These are phyloP conservation scores for Camponotus fellah DNA, from an alignment of 2,888 invertebrate genomes.

Conservation along the genomic window DNA sequence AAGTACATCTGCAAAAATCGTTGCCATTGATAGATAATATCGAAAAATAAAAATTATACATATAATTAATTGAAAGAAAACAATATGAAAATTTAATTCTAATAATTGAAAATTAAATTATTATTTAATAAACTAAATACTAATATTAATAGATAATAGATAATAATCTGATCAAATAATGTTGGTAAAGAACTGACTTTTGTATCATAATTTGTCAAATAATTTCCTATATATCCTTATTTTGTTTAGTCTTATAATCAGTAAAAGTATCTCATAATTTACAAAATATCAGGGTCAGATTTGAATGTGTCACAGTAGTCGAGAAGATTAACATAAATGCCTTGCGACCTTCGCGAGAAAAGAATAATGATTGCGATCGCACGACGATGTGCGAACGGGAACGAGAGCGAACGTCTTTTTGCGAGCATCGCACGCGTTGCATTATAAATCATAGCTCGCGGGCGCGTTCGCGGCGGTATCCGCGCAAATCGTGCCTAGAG, in stretches of 20 bases:
- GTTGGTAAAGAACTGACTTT: not conserved
- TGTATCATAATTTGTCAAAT: slow-evolving; percentile 5
- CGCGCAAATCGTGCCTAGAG: slow-evolving; percentile 65
- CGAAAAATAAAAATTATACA: not conserved
- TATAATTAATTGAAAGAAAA: not conserved
- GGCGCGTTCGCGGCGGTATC: slow-evolving; percentile 58
- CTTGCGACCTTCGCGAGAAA: slow-evolving; percentile 1
- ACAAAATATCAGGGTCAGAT: slow-evolving; percentile 26
- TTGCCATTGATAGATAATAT: not conserved
- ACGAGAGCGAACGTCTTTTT: slow-evolving; percentile 66
- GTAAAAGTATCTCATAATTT: not conserved
- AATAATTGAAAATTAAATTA: not conserved
- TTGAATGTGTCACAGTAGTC: not conserved
- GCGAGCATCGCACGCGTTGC: slow-evolving; percentile 49
- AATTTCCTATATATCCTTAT: not conserved
- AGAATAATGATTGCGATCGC: slow-evolving; percentile 7
- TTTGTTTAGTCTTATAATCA: not conserved
- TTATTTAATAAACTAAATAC: too few relatives aligned
- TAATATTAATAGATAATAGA: too few relatives aligned
- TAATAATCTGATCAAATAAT: too few relatives aligned
- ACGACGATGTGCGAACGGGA: slow-evolving; percentile 59
- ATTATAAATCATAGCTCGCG: slow-evolving; percentile 70
- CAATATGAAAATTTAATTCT: not conserved
- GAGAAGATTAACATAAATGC: slow-evolving; percentile 6
- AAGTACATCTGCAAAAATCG: slow-evolving; percentile 1